These are phyloP conservation scores for Spea bombifrons DNA, from an alignment of 2,113 vertebrate species.

Conservation along the genomic window DNA sequence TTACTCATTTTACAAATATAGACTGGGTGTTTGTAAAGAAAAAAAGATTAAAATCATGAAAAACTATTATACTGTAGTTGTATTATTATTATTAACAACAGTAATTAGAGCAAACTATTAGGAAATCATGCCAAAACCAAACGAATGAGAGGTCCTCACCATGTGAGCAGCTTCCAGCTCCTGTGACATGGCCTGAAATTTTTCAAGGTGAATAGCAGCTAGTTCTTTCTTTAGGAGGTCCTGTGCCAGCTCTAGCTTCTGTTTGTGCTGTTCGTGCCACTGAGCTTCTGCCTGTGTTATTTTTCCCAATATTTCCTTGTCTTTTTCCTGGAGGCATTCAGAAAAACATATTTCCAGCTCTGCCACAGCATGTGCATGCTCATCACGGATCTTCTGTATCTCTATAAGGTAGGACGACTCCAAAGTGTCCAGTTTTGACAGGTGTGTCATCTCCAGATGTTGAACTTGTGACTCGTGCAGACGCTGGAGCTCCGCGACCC, in stretches of 20 bases:
- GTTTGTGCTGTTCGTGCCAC: slow-evolving; percentile 57
- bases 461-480: slow-evolving; percentile 70
- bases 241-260: slow-evolving; percentile 58
- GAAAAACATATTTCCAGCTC: slow-evolving; percentile 61
- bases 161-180: slow-evolving; percentile 71
- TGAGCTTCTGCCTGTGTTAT: slow-evolving; percentile 57
- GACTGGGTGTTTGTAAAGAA: no score
- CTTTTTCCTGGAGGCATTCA: slow-evolving; percentile 57
- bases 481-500: slow-evolving; percentile 58
- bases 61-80: no score
- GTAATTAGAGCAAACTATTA: no score
- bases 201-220: slow-evolving; percentile 67
- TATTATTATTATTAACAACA: no score
- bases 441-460: slow-evolving; percentile 72
- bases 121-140: no score
- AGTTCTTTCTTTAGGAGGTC: slow-evolving; percentile 66
- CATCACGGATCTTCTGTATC: slow-evolving; percentile 71
- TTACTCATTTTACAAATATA: no score
- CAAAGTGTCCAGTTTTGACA: slow-evolving; percentile 78
- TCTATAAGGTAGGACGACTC: slow-evolving; percentile 79
- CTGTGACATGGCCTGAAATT: slow-evolving; percentile 67
- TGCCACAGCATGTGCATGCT: slow-evolving; percentile 62
- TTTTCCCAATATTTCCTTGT: slow-evolving; percentile 48
- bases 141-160: slow-evolving; percentile 59
- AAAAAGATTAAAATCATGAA: no score